These are phyloP conservation scores for Ranitomeya variabilis DNA, from an alignment of 2,113 vertebrate genomes.

Conservation along the genomic window DNA sequence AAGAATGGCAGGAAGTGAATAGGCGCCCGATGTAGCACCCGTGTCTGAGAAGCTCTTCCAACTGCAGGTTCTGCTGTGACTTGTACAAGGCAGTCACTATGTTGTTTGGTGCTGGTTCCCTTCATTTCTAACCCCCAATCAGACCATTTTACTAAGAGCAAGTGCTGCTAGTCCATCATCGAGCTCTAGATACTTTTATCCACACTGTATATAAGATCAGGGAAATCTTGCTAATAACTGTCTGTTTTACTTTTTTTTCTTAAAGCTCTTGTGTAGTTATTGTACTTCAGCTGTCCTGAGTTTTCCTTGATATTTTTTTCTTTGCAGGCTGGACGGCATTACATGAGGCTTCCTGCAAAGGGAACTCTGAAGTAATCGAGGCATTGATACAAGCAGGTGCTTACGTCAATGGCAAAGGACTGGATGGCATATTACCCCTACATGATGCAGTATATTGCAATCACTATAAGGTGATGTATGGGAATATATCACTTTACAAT, in stretches of 20 bases:
- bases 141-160: not conserved
- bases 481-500: not conserved
- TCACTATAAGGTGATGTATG: conserved; percentile 75
- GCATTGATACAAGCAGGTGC: conserved; percentile 82
- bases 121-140: not conserved
- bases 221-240: not conserved
- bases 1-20: too few species aligned
- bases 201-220: not conserved
- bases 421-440: conserved; percentile 76
- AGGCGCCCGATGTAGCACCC: too few species aligned
- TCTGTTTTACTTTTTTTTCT: too few species aligned
- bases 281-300: not conserved
- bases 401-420: conserved; percentile 71
- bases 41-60: too few species aligned
- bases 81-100: too few species aligned
- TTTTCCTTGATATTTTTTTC: conserved; percentile 19
- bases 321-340: conserved; percentile 84
- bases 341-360: conserved; percentile 75
- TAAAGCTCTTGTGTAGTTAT: not conserved
- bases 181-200: not conserved
- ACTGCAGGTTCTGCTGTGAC: too few species aligned
- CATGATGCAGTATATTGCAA: conserved; percentile 75
- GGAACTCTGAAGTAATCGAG: conserved; percentile 69
- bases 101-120: too few species aligned
- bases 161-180: not conserved